These are phyloP conservation scores for Stictonetta naevosa DNA, from an alignment of 2,113 vertebrate species.

Conservation along the genomic window DNA sequence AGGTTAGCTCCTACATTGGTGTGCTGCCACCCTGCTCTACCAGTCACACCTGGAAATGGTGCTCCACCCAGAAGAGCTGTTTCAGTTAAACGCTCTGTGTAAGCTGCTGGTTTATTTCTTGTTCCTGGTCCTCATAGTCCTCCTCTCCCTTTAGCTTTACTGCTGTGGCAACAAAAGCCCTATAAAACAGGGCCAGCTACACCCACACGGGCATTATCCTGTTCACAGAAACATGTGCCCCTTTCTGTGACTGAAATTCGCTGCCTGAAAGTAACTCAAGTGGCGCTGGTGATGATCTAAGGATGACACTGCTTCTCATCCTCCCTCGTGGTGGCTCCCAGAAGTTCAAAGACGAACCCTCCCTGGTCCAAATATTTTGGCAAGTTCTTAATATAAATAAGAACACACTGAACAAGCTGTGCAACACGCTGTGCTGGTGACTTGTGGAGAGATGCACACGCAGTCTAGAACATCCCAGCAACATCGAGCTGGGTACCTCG, in stretches of 20 bases:
- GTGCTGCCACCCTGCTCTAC: not conserved
- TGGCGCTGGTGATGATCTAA: rapidly evolving
- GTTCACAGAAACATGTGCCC: not conserved
- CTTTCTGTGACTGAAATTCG: not conserved
- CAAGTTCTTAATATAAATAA: not conserved
- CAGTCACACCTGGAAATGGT: slow-evolving; percentile 21
- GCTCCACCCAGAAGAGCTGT: slow-evolving; percentile 24
- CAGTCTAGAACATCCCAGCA: not conserved
- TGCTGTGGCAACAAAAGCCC: slow-evolving; percentile 29
- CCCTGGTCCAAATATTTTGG: not conserved
- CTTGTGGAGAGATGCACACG: rapidly evolving
- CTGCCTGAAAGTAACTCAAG: not conserved
- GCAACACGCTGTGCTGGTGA: not conserved
- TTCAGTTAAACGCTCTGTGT: not conserved
- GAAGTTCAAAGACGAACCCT: not conserved
- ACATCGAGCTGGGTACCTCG: not conserved
- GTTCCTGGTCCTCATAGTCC: not conserved
- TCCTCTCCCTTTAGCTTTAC: not conserved
- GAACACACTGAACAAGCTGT: rapidly evolving
- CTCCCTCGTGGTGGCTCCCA: not conserved
- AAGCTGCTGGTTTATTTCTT: not conserved
- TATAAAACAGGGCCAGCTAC: slow-evolving; percentile 6
- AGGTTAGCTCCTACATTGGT: not conserved
- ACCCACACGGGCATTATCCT: not conserved
- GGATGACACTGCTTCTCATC: not conserved